phyloP scores from a whole-genome alignment of 2,888 invertebrate species.

The Synanthedon andrenaeformis region DNA sequence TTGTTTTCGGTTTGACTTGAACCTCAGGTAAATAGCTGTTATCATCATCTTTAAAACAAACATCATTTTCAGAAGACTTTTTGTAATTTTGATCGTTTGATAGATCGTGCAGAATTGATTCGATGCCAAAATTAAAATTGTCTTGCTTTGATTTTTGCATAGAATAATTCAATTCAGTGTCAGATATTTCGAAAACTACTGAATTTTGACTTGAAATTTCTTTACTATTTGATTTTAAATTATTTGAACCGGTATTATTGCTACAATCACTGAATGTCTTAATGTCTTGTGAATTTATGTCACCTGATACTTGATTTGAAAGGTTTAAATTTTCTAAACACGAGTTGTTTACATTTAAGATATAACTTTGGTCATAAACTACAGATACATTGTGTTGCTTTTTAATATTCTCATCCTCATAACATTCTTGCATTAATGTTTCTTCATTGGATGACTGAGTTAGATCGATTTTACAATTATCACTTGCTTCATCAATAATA shows the following conservation, averaged over 20 bases:
- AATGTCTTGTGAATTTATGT: not conserved
- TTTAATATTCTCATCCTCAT: slow-evolving; percentile 20
- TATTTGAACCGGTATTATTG: slow-evolving; percentile 9
- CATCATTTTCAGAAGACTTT: slow-evolving; percentile 6
- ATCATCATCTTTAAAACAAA: slow-evolving; percentile 11
- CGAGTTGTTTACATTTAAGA: not conserved
- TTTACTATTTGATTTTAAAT: not conserved
- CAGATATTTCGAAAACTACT: slow-evolving; percentile 53
- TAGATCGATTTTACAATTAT: not conserved
- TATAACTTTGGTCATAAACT: slow-evolving; percentile 47
- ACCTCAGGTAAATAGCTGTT: slow-evolving; percentile 24
- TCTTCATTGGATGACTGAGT: slow-evolving; percentile 1
- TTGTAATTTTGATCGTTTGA: slow-evolving; percentile 6
- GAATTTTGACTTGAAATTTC: slow-evolving; percentile 24
- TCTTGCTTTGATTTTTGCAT: slow-evolving; percentile 39
- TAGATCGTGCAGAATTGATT: slow-evolving; percentile 27
- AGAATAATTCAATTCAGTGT: slow-evolving; percentile 76
- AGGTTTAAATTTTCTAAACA: not conserved
- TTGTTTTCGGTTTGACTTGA: slow-evolving; percentile 13
- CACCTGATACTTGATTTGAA: not conserved
- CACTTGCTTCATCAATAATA: slow-evolving; percentile 2
- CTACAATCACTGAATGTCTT: not conserved
- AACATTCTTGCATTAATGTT: not conserved
- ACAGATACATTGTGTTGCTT: slow-evolving; percentile 40
- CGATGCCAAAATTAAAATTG: slow-evolving; percentile 27